phyloP scores from a whole-genome alignment of 2,797 vertebrate species.

The Cyclopterus lumpus region DNA sequence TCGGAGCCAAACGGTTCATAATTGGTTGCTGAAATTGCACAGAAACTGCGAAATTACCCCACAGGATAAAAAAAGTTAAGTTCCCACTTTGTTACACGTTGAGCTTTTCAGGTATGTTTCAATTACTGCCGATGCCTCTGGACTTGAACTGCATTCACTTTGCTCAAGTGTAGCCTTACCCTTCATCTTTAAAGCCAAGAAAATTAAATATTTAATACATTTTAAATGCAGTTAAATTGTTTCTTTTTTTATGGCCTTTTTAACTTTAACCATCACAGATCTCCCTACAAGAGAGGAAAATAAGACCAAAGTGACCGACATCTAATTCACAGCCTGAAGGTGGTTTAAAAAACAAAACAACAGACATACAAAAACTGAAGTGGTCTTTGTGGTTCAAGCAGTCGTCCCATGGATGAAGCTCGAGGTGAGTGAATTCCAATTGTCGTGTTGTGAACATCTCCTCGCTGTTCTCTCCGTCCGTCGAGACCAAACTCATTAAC shows the following conservation, averaged over 20 bases:
- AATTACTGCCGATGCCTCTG: constrained; percentile 20
- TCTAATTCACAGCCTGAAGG: constrained; percentile 49
- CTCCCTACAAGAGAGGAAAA: constrained; percentile 11
- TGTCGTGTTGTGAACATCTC: constrained; percentile 1
- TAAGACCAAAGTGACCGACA: constrained; percentile 43
- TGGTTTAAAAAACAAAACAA: constrained; percentile 30
- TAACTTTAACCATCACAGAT: constrained; percentile 19
- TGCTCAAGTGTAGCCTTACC: neutral
- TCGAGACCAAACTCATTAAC: constrained; percentile 26
- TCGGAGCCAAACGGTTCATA: neutral
- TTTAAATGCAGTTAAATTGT: neutral
- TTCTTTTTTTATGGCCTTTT: constrained; percentile 22
- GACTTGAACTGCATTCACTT: constrained; percentile 19
- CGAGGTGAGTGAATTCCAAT: constrained; percentile 37
- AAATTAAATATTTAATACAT: neutral
- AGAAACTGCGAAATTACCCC: neutral
- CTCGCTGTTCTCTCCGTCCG: constrained; percentile 3
- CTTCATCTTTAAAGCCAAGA: neutral
- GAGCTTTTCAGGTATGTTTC: neutral
- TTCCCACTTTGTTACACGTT: neutral
- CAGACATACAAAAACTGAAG: constrained; percentile 31
- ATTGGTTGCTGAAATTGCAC: neutral
- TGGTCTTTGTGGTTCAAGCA: constrained; percentile 53
- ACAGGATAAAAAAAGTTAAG: constrained; percentile 9
- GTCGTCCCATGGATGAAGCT: constrained; percentile 10